phyloP scores from a whole-genome alignment of 2,797 vertebrate species.

The Thamnophis elegans region DNA sequence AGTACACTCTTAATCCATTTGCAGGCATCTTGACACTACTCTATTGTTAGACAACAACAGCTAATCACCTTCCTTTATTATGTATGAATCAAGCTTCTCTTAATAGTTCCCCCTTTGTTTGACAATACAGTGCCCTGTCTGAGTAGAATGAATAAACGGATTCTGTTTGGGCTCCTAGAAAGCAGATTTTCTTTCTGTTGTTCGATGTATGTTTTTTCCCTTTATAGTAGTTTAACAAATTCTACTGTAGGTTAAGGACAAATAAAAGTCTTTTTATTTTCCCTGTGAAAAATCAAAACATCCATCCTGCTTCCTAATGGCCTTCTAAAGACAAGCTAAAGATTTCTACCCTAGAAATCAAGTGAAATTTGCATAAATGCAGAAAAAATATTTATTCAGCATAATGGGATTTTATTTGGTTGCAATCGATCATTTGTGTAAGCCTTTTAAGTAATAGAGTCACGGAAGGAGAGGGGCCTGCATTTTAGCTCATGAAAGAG shows the following conservation, averaged over 20 bases:
- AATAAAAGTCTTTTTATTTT: constrained; percentile 56
- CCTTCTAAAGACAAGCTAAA: not conserved
- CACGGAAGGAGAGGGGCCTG: constrained; percentile 21
- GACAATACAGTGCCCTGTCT: constrained; percentile 52
- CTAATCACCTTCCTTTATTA: constrained; percentile 61
- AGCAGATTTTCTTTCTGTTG: constrained; percentile 19
- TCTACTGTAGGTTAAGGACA: not conserved
- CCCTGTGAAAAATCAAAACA: constrained; percentile 33
- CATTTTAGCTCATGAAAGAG: not conserved
- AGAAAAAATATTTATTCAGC: constrained; percentile 44
- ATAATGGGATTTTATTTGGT: constrained; percentile 41
- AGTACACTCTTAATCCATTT: constrained; percentile 48
- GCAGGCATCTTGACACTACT: constrained; percentile 53
- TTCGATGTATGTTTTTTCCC: constrained; percentile 8
- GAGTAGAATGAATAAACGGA: constrained; percentile 50
- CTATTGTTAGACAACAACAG: constrained; percentile 59
- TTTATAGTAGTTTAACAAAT: constrained; percentile 31
- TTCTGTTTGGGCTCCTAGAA: constrained; percentile 49
- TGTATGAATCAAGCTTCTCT: constrained; percentile 55
- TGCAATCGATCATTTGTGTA: constrained; percentile 49
- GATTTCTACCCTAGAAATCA: not conserved
- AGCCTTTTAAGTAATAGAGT: constrained; percentile 48
- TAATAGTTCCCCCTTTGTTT: constrained; percentile 66
- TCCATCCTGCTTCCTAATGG: constrained; percentile 30
- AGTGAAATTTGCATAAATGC: constrained; percentile 27